These are phyloP conservation scores for Mustelus asterias DNA, from an alignment of 2,113 vertebrate species.

Conservation along the genomic window DNA sequence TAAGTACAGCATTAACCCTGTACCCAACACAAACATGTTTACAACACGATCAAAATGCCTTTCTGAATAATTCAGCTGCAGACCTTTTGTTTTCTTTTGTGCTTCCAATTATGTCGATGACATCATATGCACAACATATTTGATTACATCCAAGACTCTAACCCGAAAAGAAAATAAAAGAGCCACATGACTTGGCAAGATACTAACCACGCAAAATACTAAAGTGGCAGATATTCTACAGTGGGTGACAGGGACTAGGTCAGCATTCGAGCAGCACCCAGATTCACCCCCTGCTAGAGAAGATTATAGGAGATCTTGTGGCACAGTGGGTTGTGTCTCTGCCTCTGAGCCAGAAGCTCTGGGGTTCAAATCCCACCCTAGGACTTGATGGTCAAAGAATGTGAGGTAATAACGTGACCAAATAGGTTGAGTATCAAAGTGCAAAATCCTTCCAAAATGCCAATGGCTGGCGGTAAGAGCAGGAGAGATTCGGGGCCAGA, in stretches of 20 bases:
- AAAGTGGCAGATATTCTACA: neutral
- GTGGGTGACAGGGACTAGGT: too few species aligned
- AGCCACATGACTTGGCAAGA: neutral
- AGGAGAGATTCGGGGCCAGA: too few species aligned
- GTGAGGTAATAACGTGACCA: too few species aligned
- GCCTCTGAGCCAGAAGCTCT: too few species aligned
- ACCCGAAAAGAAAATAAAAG: neutral
- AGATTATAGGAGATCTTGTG: too few species aligned
- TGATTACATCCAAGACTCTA: neutral
- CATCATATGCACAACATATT: neutral
- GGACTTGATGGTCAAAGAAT: too few species aligned
- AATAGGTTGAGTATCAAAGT: too few species aligned
- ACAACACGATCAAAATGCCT: neutral
- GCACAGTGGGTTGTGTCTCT: too few species aligned
- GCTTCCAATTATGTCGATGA: constrained; percentile 18
- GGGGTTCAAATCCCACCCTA: too few species aligned
- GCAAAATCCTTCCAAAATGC: too few species aligned
- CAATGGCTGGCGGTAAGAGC: too few species aligned
- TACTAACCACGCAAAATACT: neutral
- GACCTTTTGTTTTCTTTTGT: constrained; percentile 25
- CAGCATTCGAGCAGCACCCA: neutral
- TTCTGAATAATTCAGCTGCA: constrained; percentile 12
- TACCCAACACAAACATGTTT: neutral
- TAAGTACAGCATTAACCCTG: constrained; percentile 18
- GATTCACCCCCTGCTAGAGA: neutral